Conservation (phyloP, 2,888 invertebrate genomes). For the Leuctra nigra region DNA sequence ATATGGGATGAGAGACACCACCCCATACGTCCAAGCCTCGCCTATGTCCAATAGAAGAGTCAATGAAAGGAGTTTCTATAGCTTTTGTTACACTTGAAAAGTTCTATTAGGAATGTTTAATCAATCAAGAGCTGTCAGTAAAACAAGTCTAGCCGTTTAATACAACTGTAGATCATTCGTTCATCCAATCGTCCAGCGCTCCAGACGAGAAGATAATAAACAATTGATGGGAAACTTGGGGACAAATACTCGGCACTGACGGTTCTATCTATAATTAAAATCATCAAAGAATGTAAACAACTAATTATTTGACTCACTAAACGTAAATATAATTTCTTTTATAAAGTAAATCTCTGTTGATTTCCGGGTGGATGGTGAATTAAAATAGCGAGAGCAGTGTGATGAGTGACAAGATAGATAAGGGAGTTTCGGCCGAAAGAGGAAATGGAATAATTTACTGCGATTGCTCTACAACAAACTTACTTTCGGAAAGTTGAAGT, state of each 20-base stretch:
- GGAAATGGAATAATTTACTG: neutral
- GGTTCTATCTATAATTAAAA: constrained; percentile 17
- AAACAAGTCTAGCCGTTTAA: constrained; percentile 14
- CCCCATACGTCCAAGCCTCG: no score
- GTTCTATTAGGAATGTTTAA: constrained; percentile 9
- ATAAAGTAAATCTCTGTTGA: constrained; percentile 2
- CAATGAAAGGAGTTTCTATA: neutral
- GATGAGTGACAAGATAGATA: neutral
- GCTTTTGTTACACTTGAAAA: constrained; percentile 2
- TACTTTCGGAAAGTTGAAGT: no score
- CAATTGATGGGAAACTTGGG: constrained; percentile 11
- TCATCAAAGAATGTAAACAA: constrained; percentile 17
- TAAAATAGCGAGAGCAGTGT: neutral
- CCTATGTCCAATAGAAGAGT: no score
- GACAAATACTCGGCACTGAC: no score
- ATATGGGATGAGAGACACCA: no score
- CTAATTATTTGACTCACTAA: constrained; percentile 17
- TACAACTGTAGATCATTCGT: neutral
- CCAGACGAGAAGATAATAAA: neutral
- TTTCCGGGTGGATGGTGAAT: constrained; percentile 10
- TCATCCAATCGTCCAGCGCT: constrained; percentile 5
- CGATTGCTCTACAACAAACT: no score
- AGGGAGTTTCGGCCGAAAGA: neutral
- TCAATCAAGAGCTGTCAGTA: constrained; percentile 14
- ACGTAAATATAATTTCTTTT: constrained; percentile 9